phyloP scores from a whole-genome alignment of 2,113 vertebrate genomes.

The Trichechus manatus region DNA sequence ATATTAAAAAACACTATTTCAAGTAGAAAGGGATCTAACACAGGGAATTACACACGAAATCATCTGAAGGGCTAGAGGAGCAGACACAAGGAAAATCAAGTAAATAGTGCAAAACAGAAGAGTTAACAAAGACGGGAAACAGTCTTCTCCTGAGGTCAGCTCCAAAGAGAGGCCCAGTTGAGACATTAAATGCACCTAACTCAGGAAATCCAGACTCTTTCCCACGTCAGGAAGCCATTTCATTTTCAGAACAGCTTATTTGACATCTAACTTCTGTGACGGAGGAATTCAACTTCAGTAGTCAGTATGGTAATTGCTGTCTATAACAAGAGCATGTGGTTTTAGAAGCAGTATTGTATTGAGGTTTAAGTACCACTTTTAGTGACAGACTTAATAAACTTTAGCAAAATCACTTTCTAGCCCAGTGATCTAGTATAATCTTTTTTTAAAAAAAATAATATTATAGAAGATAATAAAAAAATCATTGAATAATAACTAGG shows the following conservation, averaged over 20 bases:
- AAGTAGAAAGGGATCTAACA: not conserved
- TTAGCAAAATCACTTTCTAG: not conserved
- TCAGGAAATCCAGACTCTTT: not conserved
- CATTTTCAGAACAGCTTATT: not conserved
- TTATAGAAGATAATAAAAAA: conserved; percentile 15
- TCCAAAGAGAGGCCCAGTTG: not conserved
- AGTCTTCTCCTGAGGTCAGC: not conserved
- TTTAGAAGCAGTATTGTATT: not conserved
- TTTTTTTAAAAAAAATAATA: not conserved
- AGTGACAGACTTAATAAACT: not conserved
- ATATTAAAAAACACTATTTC: not conserved
- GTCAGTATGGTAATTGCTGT: not conserved
- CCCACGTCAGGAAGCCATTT: not conserved
- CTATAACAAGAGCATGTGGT: not conserved
- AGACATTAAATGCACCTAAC: not conserved
- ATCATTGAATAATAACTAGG: not conserved
- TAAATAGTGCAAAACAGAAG: not conserved
- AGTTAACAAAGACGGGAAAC: not conserved
- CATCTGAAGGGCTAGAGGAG: not conserved
- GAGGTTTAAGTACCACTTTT: not conserved
- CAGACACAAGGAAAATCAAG: not conserved
- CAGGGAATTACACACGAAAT: not conserved
- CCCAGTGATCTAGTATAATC: not conserved
- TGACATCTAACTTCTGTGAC: not conserved
- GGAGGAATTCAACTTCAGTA: conserved; percentile 11